Base-by-base conservation (phyloP, 2,797 vertebrate genomes). In the Pterois miles region DNA sequence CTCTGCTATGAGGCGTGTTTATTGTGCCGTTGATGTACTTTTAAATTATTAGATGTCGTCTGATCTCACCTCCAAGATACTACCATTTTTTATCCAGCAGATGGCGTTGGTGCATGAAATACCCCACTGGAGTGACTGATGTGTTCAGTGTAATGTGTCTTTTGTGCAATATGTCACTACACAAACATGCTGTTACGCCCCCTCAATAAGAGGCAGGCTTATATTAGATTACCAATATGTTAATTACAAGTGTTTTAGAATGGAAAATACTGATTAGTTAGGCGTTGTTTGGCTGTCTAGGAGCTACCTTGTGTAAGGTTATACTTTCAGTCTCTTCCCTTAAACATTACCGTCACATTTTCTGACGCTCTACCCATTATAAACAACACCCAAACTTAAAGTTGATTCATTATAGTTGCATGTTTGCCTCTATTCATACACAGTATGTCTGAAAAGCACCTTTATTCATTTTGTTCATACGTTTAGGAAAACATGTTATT, bases 381-480 rank as follows among this genome's bases (percentile, higher is more conserved):
- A 58, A 33, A 54, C 36, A 65, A 48, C 46, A 46, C 12, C 2
- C 16, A 52, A 12, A 59, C n/a, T 5, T 34, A 20, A 27, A 36
- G 22, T 18, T n/a, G 7, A 46, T 46, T 72, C 3, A 31, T 53
- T 25, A 52, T 11, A 46, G 10, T 10, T 50, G 46, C 23, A 50
- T 3, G 8, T 46, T 40, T 50, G 5, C 52, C 22, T 67, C 16
- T 43, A 22, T 38, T 69, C 10, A 69, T 0, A 20, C 1, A 25
- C 23, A 48, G 16, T 57, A 38, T 80, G 8, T 64, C 9, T 43
- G 23, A 73, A 75, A 80, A 78, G n/a, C 23, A 78, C 48, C 25
- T 88, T 88, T 81, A 88, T 85, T 87, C 1, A 56, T 59, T 74
- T 50, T 59, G 16, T 71, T 67, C 10, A 73, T 18, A 27, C 16